Conservation (phyloP, 2,888 invertebrate genomes). For the Gari tellinella region DNA sequence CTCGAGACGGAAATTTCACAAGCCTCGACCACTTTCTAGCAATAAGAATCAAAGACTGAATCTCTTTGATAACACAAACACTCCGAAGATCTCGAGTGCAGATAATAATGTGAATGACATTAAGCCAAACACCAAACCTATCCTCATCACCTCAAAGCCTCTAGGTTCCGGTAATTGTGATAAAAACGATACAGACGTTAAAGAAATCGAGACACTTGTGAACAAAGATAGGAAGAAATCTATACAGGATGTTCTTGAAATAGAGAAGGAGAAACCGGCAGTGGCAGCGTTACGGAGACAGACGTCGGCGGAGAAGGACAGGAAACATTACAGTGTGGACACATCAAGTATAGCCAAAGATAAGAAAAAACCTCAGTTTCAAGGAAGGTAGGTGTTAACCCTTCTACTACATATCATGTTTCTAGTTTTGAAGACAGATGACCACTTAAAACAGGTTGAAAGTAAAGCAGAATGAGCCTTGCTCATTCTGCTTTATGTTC, state of each 20-base stretch:
- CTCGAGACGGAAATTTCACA: conserved; percentile 63
- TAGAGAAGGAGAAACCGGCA: conserved; percentile 44
- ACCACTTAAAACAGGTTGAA: too few relatives aligned
- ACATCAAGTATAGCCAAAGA: conserved; percentile 66
- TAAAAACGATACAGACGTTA: conserved; percentile 32
- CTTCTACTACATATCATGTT: too few relatives aligned
- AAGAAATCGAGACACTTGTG: conserved; percentile 58
- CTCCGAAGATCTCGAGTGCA: conserved; percentile 48
- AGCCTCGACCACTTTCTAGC: conserved; percentile 62
- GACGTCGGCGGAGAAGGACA: conserved; percentile 56
- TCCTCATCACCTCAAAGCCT: conserved; percentile 44
- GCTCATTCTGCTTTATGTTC: too few relatives aligned
- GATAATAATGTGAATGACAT: conserved; percentile 23
- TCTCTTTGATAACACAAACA: conserved; percentile 49
- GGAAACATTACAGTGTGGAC: conserved; percentile 66
- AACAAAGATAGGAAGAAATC: conserved; percentile 49
- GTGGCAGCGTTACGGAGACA: conserved; percentile 47
- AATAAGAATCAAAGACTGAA: conserved; percentile 59
- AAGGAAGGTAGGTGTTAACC: not conserved
- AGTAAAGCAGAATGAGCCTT: too few relatives aligned
- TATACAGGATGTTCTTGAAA: conserved; percentile 66
- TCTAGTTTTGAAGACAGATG: too few relatives aligned
- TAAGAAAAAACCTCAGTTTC: not conserved
- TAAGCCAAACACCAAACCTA: conserved; percentile 36
- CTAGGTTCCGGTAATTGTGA: conserved; percentile 19